Evolutionary conservation across 2,888 invertebrate genomes (phyloP), one percentile per base, ranked within the genome.

Genomic region (Alviniconcha strummeri): DNA sequence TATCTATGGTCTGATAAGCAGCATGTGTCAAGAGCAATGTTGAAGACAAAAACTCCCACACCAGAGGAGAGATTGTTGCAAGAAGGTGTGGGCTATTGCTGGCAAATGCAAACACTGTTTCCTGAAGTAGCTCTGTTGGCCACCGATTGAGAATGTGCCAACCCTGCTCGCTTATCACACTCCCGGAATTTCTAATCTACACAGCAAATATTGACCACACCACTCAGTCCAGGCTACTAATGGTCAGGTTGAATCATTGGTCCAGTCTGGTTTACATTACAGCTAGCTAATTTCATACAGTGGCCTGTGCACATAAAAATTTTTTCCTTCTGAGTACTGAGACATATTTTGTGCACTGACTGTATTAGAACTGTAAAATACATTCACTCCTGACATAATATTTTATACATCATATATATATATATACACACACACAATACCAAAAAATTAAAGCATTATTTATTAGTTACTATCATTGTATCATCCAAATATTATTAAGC

Each of bases 101-200:
- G 76, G 15, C 57, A 11, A 77, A 57, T 19, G 76, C 57, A 77
- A 77, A 77, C 76, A 77, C 11, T 19, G 75, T 72, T 72, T 72
- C 72, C 72, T 11, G 13, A 7, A n/a, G 36, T 72, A 72, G 57
- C 8, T 19, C 54, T 56, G 57, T 57, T 57, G 57, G 76, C 57
- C 57, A 19, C 76, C 76, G 19, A 57, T 19, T 77, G 57, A 77
- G 76, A 77, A 77, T 19, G 76, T 11, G 19, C 76, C 19, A 5
- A 11, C 8, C n/a, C 56, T 77, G 76, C 57, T 57, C 57, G 56
- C 79, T 79, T 79, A 79, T 79, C 79, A 79, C 79, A 79, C 64
- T 56, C 19, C 64, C 52, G 52, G 9, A 52, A 67, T 6, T 54
- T 17, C 36, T 79, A 79, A 79, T 79, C 79, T 60, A 54, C n/a